A percentile compares a stretch with the other conserved stretches of the same genome.
Evolutionary conservation across 2,113 vertebrate genomes (phyloP).

Genomic region (Sylvia atricapilla): DNA sequence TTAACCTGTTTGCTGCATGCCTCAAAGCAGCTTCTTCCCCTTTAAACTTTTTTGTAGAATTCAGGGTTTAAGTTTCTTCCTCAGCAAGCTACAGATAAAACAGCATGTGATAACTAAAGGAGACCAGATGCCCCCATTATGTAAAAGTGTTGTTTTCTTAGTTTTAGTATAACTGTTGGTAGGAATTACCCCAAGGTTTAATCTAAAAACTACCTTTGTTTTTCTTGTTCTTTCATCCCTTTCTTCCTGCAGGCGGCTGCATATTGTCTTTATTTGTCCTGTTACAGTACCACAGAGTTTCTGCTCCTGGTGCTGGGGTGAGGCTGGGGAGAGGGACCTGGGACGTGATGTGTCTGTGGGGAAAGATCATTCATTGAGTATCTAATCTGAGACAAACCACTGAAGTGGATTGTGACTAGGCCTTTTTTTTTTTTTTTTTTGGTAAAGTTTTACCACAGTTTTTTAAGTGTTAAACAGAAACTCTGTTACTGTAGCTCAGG

Average conservation of each 20-base stretch:
- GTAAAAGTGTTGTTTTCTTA: background rate
- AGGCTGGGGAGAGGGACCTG: constrained; percentile 79
- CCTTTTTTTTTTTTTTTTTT: background rate
- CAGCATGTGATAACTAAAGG: background rate
- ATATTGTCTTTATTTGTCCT: constrained; percentile 30
- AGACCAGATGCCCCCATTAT: background rate
- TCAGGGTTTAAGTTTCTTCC: background rate
- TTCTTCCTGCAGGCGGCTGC: constrained; percentile 46
- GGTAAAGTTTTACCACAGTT: background rate
- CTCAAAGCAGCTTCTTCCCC: background rate
- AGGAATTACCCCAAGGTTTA: background rate
- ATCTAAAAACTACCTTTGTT: constrained; percentile 62
- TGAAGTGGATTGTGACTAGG: background rate
- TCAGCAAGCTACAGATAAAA: background rate
- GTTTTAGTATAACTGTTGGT: background rate
- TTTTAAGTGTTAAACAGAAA: background rate
- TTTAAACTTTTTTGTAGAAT: background rate
- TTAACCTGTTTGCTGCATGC: background rate
- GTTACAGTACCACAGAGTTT: constrained; percentile 12
- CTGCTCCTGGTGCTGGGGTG: constrained; percentile 29
- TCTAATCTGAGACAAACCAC: background rate
- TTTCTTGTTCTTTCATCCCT: constrained; percentile 48
- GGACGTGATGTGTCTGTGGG: constrained; percentile 30
- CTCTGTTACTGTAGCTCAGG: background rate
- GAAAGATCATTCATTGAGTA: background rate